Percentiles rank a stretch among this genome's conserved stretches.
phyloP scores from a whole-genome alignment of 1,140 invertebrate genomes.

The Chrysomallon squamiferum region DNA sequence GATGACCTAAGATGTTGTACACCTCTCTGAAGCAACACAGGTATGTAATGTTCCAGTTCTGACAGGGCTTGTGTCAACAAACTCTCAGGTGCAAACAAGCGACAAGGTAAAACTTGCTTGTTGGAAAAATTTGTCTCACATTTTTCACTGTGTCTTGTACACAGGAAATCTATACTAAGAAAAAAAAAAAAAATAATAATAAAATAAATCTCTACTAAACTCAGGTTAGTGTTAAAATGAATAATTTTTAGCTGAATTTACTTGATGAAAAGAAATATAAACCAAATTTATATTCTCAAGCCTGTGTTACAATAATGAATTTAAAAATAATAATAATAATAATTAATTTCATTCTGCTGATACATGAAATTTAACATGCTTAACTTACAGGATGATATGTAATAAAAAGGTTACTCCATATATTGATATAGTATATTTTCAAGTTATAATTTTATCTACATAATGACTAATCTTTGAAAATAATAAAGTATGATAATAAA shows the following conservation, averaged over 20 bases:
- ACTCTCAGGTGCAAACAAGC: slow-evolving; percentile 31
- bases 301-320: no score
- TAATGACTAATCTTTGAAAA: no score
- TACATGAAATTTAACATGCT: no score
- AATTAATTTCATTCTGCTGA: no score
- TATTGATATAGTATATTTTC: no score
- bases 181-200: background rate
- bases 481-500: no score
- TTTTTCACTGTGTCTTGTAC: background rate
- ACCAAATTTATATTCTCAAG: background rate
- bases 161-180: background rate
- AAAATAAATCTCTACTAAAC: no score
- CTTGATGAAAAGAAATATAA: background rate
- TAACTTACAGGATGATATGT: no score
- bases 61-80: slow-evolving; percentile 10
- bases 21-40: slow-evolving; percentile 40
- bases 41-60: slow-evolving; percentile 42
- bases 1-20: slow-evolving; percentile 52
- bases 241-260: background rate
- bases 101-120: slow-evolving; percentile 19
- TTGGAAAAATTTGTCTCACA: background rate
- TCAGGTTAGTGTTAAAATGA: background rate
- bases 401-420: no score
- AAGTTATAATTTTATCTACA: no score
- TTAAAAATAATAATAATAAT: no score